phyloP scores from a whole-genome alignment of 2,797 vertebrate species.

The Pogoniulus pusillus region DNA sequence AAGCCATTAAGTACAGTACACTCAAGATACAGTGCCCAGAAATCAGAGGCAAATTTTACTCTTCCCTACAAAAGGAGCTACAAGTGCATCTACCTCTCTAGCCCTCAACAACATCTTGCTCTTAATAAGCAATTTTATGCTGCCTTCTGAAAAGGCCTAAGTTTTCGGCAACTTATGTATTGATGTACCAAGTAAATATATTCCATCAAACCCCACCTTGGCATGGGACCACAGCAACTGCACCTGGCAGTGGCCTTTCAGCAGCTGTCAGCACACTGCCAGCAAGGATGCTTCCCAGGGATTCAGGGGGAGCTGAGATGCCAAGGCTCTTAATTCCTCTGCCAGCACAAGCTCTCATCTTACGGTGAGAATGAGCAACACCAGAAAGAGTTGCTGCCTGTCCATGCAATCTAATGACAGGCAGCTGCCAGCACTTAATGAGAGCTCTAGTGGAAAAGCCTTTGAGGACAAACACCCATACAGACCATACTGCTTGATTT shows the following conservation, averaged over 20 bases:
- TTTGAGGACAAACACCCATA: not conserved
- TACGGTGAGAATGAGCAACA: not conserved
- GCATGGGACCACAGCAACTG: not conserved
- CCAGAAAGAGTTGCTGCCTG: not conserved
- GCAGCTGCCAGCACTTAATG: conserved; percentile 9
- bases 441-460: not conserved
- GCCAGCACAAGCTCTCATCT: not conserved
- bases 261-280: not conserved
- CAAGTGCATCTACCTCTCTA: not conserved
- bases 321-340: not conserved
- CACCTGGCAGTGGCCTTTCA: not conserved
- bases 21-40: not conserved
- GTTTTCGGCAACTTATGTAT: not conserved
- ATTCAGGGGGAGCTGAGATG: not conserved
- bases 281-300: not conserved
- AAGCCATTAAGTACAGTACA: not conserved
- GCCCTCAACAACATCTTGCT: not conserved
- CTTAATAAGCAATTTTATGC: not conserved
- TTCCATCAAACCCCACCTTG: not conserved
- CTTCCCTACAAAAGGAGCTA: not conserved
- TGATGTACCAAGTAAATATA: accelerated
- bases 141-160: not conserved
- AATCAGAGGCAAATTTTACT: not conserved
- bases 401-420: not conserved
- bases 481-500: not conserved